Conservation (phyloP, 2,113 vertebrate genomes). For the Pteruthius melanotis region DNA sequence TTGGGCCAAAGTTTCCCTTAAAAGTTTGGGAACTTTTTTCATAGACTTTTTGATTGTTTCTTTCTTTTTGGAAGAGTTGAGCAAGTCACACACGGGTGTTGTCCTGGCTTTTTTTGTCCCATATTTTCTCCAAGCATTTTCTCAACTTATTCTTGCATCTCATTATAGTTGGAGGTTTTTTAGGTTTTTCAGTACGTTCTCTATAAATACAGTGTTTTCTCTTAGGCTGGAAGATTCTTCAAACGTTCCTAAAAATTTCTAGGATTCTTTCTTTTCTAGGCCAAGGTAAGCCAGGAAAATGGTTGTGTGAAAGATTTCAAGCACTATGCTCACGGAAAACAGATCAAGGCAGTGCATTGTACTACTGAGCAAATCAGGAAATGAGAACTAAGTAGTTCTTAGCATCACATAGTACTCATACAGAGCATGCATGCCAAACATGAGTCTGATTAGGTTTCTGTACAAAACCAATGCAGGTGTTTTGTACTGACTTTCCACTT, state of each 20-base stretch:
- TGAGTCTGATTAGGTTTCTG: background rate
- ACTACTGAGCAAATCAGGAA: background rate
- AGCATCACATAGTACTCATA: background rate
- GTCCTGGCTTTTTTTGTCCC: background rate
- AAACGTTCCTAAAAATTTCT: background rate
- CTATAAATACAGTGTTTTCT: background rate
- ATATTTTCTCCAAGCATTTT: background rate
- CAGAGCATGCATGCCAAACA: background rate
- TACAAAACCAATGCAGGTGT: background rate
- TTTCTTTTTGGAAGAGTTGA: background rate
- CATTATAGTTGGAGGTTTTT: background rate
- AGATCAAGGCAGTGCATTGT: background rate
- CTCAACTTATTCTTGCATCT: background rate
- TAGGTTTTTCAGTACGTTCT: background rate
- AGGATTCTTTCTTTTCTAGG: background rate
- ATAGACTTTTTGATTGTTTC: background rate
- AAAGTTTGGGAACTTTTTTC: background rate
- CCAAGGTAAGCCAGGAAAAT: background rate
- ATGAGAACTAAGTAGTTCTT: background rate
- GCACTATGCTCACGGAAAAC: background rate
- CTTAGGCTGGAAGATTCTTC: background rate
- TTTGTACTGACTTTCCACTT: background rate
- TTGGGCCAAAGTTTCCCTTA: background rate
- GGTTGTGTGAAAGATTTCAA: background rate
- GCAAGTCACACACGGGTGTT: background rate